Evolutionary conservation across 1,140 invertebrate species (phyloP).

Genomic region (Calephelis nemesis): DNA sequence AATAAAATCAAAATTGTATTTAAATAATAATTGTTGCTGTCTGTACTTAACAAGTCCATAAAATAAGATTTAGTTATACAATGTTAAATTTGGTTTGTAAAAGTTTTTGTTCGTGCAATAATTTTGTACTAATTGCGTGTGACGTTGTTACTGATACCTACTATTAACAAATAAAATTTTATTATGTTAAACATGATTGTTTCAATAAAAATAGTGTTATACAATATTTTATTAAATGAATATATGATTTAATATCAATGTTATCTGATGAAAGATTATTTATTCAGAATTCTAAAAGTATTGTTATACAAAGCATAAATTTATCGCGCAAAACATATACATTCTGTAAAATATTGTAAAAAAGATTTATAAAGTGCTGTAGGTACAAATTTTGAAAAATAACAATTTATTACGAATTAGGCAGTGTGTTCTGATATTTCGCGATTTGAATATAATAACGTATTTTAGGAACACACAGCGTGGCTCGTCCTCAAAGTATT

Average conservation of each 20-base stretch:
- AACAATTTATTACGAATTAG: no score
- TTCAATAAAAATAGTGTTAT: not conserved
- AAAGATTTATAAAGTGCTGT: not conserved
- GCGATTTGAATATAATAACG: not conserved
- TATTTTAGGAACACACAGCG: not conserved
- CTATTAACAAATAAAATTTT: slow-evolving; percentile 7
- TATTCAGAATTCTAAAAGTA: not conserved
- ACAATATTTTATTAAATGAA: slow-evolving; percentile 1
- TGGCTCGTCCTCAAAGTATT: no score
- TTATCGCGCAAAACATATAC: slow-evolving; percentile 8
- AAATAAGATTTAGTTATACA: not conserved
- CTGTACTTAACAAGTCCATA: not conserved
- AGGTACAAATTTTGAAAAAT: no score
- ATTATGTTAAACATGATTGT: not conserved
- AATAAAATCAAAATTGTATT: not conserved
- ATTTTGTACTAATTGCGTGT: slow-evolving; percentile 6
- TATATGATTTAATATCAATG: slow-evolving; percentile 12
- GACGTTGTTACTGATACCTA: slow-evolving; percentile 7
- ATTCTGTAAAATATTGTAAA: slow-evolving; percentile 10
- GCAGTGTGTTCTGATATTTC: no score
- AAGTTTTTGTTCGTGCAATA: slow-evolving; percentile 3
- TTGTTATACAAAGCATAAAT: slow-evolving; percentile 1
- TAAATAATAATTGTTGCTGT: slow-evolving; percentile 9
- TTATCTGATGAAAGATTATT: slow-evolving; percentile 8
- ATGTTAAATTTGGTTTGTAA: not conserved